A percentile compares a stretch with the other conserved stretches of the same genome.
Evolutionary conservation across 1,140 invertebrate species (phyloP).

Genomic region (Lithobius niger): DNA sequence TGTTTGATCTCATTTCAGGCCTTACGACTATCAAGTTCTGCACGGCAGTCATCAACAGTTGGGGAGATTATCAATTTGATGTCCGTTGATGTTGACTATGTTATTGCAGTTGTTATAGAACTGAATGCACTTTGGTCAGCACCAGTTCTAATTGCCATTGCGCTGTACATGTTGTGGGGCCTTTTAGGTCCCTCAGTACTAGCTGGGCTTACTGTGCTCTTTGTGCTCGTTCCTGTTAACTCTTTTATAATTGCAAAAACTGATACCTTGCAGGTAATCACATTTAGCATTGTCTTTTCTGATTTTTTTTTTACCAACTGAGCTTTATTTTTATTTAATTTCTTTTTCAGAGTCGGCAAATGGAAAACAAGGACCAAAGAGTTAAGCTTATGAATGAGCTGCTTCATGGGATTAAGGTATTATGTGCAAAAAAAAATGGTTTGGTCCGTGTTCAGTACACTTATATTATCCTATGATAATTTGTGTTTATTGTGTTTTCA

Average conservation of each 20-base stretch:
- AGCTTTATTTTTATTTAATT: no score
- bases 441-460: no score
- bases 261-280: constrained; percentile 31
- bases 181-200: constrained; percentile 29
- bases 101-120: constrained; percentile 18
- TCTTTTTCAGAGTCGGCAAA: constrained; percentile 15
- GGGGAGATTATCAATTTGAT: constrained; percentile 42
- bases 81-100: constrained; percentile 37
- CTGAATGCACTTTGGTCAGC: constrained; percentile 21
- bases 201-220: constrained; percentile 28
- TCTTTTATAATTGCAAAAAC: constrained; percentile 31
- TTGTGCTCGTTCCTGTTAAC: constrained; percentile 29
- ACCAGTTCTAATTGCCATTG: constrained; percentile 24
- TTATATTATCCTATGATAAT: no score
- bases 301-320: no score
- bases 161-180: constrained; percentile 29
- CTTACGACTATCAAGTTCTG: constrained; percentile 24
- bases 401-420: constrained; percentile 35
- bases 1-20: no score
- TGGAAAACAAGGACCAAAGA: constrained; percentile 32
- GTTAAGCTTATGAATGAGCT: constrained; percentile 35
- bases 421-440: no score
- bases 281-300: no score
- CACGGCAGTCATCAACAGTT: constrained; percentile 32
- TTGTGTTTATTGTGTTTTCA: no score